A percentile compares a stretch with the other conserved stretches of the same genome.
Evolutionary conservation across 2,888 invertebrate genomes (phyloP).

Genomic region (Idaea biselata): DNA sequence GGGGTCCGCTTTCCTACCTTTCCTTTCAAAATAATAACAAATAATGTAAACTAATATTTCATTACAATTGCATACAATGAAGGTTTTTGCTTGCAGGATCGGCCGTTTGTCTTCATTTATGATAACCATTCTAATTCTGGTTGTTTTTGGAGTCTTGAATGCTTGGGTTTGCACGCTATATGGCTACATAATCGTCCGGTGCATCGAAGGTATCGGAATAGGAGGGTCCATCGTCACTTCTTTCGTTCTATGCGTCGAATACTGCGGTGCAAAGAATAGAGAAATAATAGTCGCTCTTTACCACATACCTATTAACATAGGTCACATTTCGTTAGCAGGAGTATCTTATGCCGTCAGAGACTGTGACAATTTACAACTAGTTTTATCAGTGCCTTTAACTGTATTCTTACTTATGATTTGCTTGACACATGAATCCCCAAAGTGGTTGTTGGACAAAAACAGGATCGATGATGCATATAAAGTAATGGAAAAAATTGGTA

Average conservation of each 20-base stretch:
- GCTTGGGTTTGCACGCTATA: conserved; percentile 44
- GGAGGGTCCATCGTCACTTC: conserved; percentile 59
- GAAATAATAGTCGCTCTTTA: conserved; percentile 55
- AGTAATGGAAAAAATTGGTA: conserved; percentile 51
- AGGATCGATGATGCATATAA: conserved; percentile 40
- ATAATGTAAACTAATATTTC: no score
- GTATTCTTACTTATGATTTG: conserved; percentile 40
- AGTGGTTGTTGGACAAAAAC: conserved; percentile 60
- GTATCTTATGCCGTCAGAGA: conserved; percentile 58
- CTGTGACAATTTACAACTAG: conserved; percentile 53
- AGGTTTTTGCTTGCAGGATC: conserved; percentile 40
- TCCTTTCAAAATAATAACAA: no score
- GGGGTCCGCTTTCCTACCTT: no score
- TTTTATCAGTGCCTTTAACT: conserved; percentile 55
- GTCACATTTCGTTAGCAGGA: conserved; percentile 53
- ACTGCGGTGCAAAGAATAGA: conserved; percentile 49
- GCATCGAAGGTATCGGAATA: conserved; percentile 55
- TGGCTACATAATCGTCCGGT: conserved; percentile 49
- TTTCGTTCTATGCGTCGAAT: conserved; percentile 59
- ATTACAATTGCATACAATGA: not conserved
- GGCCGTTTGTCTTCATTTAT: conserved; percentile 51
- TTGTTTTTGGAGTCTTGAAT: conserved; percentile 47
- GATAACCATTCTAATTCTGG: conserved; percentile 38
- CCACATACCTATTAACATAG: conserved; percentile 57
- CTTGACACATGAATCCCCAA: conserved; percentile 57